Evolutionary conservation across 2,797 vertebrate species (phyloP), one percentile per base, ranked within the genome.

Genomic region (Halcyon smyrnensis): DNA sequence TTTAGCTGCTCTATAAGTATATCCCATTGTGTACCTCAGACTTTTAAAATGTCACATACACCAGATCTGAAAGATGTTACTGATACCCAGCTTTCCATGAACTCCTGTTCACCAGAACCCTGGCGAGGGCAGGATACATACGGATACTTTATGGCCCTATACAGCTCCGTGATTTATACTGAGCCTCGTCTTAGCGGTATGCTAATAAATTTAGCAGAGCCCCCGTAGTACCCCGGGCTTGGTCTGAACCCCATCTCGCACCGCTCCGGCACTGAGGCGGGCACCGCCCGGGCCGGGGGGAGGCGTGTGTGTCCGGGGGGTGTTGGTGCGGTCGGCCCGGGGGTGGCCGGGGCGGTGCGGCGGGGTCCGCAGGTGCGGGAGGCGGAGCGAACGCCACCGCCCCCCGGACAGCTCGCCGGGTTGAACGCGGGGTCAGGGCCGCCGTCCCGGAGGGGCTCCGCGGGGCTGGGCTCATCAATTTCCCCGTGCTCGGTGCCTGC

Each of bases 381-480:
- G 74, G 88, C 60, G 91, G 70, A 89, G 88, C 62, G 25, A 51
- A 51, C 50, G 25, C 50, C 50, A 2, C 50, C 50, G 50, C 5
- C 25, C 14, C 50, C 50, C 50, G 46, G 60, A 46, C 15, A n/a
- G 41, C 60, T 36, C 43, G 30, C 94, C 95, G 95, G 97, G 97
- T 80, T 93, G 95, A 91, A 74, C 86, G 70, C 36, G 67, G 89
- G 95, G 95, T 91, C 95, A 91, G 91, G 23, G 65, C 89, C 74
- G 69, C 60, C 2, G 75, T 84, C 69, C 74, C 82, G 50, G 17
- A 37, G 63, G 71, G 81, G 20, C 28, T 4, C 56, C 36, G 56
- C 68, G 43, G 80, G 95, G 96, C 98, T 98, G 98, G 98, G 98
- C 98, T 98, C 98, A 99, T 99, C 98, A 99, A 98, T 99, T 99